These are phyloP conservation scores for Conops quadrifasciatus DNA, from an alignment of 2,888 invertebrate genomes.

Conservation along the genomic window DNA sequence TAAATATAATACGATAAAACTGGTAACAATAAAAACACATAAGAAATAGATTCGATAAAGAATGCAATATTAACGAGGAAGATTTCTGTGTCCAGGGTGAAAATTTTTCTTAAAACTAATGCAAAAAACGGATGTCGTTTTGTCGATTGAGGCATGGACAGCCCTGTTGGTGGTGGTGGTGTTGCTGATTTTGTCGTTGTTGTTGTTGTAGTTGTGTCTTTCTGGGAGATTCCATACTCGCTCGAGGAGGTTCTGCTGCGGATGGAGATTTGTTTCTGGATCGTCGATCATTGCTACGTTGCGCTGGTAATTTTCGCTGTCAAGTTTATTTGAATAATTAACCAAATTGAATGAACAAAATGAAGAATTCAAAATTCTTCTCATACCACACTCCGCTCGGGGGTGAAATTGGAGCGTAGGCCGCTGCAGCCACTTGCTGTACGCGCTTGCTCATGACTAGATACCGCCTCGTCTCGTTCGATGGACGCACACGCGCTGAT, in stretches of 20 bases:
- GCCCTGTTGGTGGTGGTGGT: not conserved
- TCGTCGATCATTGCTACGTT: not conserved
- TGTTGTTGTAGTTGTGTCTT: not conserved
- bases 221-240: not conserved
- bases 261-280: not conserved
- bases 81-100: not conserved
- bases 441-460: slow-evolving; percentile 2
- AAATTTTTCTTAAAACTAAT: slow-evolving; percentile 33
- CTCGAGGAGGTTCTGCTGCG: not conserved
- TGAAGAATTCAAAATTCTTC: not conserved
- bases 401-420: slow-evolving; percentile 15
- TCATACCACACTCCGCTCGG: not conserved
- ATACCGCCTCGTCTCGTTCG: not conserved
- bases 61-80: no score
- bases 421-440: slow-evolving; percentile 34
- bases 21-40: not conserved
- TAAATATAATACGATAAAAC: not conserved
- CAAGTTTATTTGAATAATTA: not conserved
- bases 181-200: not conserved
- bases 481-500: slow-evolving; percentile 45
- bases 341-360: not conserved
- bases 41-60: not conserved
- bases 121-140: slow-evolving; percentile 10
- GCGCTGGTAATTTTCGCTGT: not conserved
- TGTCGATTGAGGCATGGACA: slow-evolving; percentile 5